Evolutionary conservation across 2,888 invertebrate genomes (phyloP), one percentile per base, ranked within the genome.

Genomic region (Aphidius colemani): DNA sequence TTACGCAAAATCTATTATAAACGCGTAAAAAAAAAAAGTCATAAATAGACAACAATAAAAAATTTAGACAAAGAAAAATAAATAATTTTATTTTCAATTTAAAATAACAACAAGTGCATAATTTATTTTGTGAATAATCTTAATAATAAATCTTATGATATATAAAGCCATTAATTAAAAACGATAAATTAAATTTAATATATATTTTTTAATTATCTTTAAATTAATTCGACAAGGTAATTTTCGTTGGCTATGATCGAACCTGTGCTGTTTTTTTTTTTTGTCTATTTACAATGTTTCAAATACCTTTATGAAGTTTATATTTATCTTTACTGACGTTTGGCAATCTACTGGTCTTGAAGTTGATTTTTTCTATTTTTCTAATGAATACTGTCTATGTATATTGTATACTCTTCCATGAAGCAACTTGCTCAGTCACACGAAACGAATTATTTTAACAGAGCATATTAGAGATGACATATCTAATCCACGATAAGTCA

Each of bases 251-350:
- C 30, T 5, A 30, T 5, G 1, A 30, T 30, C 4, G 5, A 30
- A 30, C 30, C 5, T 30, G 3, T 30, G 30, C 2, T 5, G 5
- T 30, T 5, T 30, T 30, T 30, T 18, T 18, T 30, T 30, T 30
- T 5, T 30, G 30, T 30, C 30, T 30, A 30, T 30, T 30, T 30
- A 30, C 30, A 30, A 18, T 18, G 13, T 18, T 18, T 18, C 2
- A 18, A 30, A 30, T 30, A 30, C 30, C 30, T 30, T 30, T 30
- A 5, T 30, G 30, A 30, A 30, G 30, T 30, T 30, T 30, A 30
- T 30, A 30, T 66, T 70, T 70, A 67, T 72, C 70, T 74, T 67
- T 66, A 71, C 67, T 74, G 77, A 78, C 72, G 73, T 74, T 78
- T 77, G 73, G 71, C 74, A 75, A 78, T 73, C 5, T 71, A 72